phyloP scores from a whole-genome alignment of 2,888 invertebrate genomes.

The Cybosia mesomella region DNA sequence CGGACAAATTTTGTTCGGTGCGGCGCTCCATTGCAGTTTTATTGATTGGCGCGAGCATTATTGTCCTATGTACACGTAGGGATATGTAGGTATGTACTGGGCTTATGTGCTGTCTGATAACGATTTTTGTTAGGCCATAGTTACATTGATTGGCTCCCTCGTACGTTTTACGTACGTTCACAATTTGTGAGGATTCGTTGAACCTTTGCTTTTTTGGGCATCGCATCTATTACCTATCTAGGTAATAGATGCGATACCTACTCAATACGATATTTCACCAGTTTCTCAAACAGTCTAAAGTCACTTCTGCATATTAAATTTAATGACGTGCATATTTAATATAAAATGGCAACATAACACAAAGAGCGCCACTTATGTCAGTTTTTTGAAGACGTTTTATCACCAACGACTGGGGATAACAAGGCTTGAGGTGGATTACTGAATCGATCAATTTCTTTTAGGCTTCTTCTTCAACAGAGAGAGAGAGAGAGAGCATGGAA shows the following conservation, averaged over 20 bases:
- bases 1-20: conserved; percentile 45
- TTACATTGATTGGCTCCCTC: neutral
- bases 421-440: too few relatives aligned
- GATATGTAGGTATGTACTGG: conserved; percentile 14
- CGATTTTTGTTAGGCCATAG: conserved; percentile 38
- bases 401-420: too few relatives aligned
- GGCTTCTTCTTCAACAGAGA: too few relatives aligned
- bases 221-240: neutral
- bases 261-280: too few relatives aligned
- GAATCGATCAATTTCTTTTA: too few relatives aligned
- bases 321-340: too few relatives aligned
- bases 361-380: too few relatives aligned
- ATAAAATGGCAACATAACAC: too few relatives aligned
- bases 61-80: conserved; percentile 12
- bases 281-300: too few relatives aligned
- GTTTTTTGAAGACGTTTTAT: too few relatives aligned
- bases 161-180: neutral
- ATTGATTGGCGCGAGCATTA: conserved; percentile 47
- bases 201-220: neutral
- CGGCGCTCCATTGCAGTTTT: conserved; percentile 52
- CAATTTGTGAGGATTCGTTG: neutral
- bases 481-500: neutral
- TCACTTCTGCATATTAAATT: too few relatives aligned
- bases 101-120: conserved; percentile 42
- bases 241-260: too few relatives aligned